phyloP scores from a whole-genome alignment of 30 jellyfish, hydroid and myxozoan genomes.

The Cassiopea andromeda region DNA sequence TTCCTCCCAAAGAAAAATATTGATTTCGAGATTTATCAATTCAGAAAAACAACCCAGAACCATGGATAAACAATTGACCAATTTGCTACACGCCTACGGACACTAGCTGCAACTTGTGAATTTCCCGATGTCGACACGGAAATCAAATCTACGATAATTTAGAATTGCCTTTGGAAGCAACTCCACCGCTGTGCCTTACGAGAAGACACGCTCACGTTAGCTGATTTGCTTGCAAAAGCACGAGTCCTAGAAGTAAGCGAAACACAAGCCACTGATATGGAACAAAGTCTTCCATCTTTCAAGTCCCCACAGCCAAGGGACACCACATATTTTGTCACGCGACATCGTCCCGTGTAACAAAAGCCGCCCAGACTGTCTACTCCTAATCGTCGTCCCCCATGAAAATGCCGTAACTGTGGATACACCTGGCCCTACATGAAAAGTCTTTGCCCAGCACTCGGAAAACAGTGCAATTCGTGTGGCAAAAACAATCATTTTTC shows the following conservation, averaged over 20 bases:
- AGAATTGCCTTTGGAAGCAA: conserved; percentile 7
- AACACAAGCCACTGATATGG: conserved; percentile 24
- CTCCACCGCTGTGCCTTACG: conserved; percentile 25
- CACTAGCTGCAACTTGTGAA: conserved; percentile 26
- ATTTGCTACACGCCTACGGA: conserved; percentile 28
- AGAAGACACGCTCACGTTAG: conserved; percentile 13
- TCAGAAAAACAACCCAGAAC: conserved; percentile 29
- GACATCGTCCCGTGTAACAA: conserved; percentile 8
- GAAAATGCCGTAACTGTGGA: conserved; percentile 50
- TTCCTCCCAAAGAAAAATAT: conserved; percentile 21
- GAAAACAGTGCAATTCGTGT: conserved; percentile 35
- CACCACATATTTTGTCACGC: background rate
- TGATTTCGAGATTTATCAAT: conserved; percentile 28
- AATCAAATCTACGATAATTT: conserved; percentile 22
- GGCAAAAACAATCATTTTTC: conserved; percentile 35
- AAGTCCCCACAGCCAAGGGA: background rate
- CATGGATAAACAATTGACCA: conserved; percentile 33
- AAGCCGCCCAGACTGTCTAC: background rate
- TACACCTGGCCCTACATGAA: conserved; percentile 40
- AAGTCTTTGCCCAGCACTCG: conserved; percentile 61
- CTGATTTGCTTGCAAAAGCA: conserved; percentile 17
- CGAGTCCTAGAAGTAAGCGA: conserved; percentile 42
- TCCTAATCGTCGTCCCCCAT: background rate
- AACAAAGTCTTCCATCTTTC: background rate
- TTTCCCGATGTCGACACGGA: conserved; percentile 11